Evolutionary conservation across 2,888 invertebrate genomes (phyloP), one percentile per base, ranked within the genome.

Genomic region (Metacarcinus magister): DNA sequence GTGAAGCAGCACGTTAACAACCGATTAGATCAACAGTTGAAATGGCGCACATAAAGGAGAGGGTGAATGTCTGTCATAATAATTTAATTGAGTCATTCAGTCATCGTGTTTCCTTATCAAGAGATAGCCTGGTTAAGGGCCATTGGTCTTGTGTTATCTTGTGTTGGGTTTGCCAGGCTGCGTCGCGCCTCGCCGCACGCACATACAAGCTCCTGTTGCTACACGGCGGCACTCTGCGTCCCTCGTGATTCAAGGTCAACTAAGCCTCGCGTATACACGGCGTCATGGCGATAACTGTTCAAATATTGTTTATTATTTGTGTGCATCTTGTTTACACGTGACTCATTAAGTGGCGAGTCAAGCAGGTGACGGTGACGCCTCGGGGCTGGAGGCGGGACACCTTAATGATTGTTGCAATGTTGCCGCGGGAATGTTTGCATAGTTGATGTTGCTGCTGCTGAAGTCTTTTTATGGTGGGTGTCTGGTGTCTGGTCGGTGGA

Each of bases 51-150:
- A n/a, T 67, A 19, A 23, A n/a, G 67, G 67, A n/a, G 67, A 67
- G 67, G 67, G 67, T 67, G 67, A 67, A 67, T 67, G 67, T 23
- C 67, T 67, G n/a, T 67, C n/a, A 67, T 67, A 67, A 67, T 67
- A n/a, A 23, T 67, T n/a, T 2, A 23, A n/a, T 67, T 67, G 67
- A 67, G 67, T 67, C 67, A 67, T 67, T 67, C 67, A 67, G 67
- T 67, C 67, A 67, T 67, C n/a, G n/a, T 67, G 67, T 23, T 67
- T 67, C 19, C 19, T 67, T 67, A 67, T 67, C 67, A 67, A 23
- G 19, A 23, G 67, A 67, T 67, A 67, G 67, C 67, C 67, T 67
- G 67, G 67, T 67, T 67, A 67, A 67, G 67, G 67, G 67, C 67
- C 67, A 67, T 67, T 67, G 67, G n/a, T 67, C 67, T 67, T 67